These are phyloP conservation scores for Bimastos eiseni DNA, from an alignment of 2,888 invertebrate genomes.

Conservation along the genomic window DNA sequence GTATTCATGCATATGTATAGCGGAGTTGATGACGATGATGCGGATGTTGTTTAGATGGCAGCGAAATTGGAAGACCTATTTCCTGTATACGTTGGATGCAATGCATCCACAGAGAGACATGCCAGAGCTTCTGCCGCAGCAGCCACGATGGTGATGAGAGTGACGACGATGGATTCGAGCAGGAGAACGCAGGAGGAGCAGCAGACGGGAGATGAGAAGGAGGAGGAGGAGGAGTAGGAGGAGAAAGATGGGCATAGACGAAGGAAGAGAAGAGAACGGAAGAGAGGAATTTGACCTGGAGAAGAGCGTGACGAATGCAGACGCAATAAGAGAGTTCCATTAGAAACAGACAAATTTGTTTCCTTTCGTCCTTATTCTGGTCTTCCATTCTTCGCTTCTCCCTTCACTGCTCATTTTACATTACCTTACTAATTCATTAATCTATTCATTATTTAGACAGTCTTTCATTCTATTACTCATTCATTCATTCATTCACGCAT, in stretches of 20 bases:
- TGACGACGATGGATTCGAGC: too few relatives aligned
- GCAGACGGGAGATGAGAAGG: too few relatives aligned
- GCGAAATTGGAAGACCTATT: not conserved
- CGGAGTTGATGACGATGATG: not conserved
- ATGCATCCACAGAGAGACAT: too few relatives aligned
- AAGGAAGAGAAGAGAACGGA: not conserved
- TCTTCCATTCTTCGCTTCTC: not conserved
- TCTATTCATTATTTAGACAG: too few relatives aligned
- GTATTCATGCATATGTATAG: not conserved
- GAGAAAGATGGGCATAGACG: too few relatives aligned
- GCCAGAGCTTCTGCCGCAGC: not conserved
- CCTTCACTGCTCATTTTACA: not conserved
- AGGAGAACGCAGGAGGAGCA: too few relatives aligned
- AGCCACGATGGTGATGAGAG: too few relatives aligned
- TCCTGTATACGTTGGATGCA: not conserved
- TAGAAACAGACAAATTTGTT: not conserved
- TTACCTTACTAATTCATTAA: too few relatives aligned
- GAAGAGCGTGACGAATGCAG: not conserved
- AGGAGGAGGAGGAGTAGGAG: too few relatives aligned
- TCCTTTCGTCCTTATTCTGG: not conserved
- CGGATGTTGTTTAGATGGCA: not conserved
- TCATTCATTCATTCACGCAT: not conserved
- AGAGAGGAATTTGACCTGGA: not conserved
- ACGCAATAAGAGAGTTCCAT: not conserved
- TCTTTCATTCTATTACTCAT: too few relatives aligned